Percentiles rank a stretch among this genome's conserved stretches.
Conservation (phyloP, 2,888 invertebrate genomes). For the Aspidiotus rigidus region DNA sequence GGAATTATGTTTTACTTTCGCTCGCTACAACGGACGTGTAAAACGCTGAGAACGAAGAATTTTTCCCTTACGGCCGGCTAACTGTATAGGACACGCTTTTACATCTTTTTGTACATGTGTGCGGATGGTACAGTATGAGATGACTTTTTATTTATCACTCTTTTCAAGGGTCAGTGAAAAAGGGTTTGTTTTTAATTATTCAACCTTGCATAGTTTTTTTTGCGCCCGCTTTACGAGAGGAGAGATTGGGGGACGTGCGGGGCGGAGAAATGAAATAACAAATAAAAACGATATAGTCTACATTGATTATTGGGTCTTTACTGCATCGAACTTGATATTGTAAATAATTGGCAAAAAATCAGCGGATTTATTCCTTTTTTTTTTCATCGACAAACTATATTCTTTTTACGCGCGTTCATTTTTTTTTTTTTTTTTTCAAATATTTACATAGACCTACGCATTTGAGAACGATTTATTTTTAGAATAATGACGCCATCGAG, state of each 20-base stretch:
- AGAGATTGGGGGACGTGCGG: neutral
- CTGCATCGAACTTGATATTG: conserved; percentile 6
- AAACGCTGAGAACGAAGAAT: conserved; percentile 18
- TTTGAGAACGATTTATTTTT: conserved; percentile 1
- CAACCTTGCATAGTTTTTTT: conserved; percentile 19
- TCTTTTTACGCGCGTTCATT: too few relatives aligned
- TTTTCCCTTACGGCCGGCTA: conserved; percentile 30
- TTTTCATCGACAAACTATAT: neutral
- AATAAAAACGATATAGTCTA: conserved; percentile 22
- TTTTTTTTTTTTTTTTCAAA: neutral
- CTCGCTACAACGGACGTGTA: conserved; percentile 5
- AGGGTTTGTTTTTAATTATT: conserved; percentile 32
- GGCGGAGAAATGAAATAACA: conserved; percentile 22
- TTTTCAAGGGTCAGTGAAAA: conserved; percentile 27
- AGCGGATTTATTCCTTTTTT: conserved; percentile 17
- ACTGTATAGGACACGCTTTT: conserved; percentile 10
- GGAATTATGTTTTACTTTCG: conserved; percentile 32
- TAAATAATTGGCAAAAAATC: conserved; percentile 9
- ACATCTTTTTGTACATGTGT: conserved; percentile 6
- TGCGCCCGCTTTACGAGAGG: neutral
- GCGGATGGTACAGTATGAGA: conserved; percentile 9
- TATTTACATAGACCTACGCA: neutral
- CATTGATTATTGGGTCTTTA: conserved; percentile 30
- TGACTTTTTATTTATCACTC: conserved; percentile 32
- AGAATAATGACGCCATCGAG: neutral